phyloP scores from a whole-genome alignment of 2,113 vertebrate genomes.

The Trogon melanurus region DNA sequence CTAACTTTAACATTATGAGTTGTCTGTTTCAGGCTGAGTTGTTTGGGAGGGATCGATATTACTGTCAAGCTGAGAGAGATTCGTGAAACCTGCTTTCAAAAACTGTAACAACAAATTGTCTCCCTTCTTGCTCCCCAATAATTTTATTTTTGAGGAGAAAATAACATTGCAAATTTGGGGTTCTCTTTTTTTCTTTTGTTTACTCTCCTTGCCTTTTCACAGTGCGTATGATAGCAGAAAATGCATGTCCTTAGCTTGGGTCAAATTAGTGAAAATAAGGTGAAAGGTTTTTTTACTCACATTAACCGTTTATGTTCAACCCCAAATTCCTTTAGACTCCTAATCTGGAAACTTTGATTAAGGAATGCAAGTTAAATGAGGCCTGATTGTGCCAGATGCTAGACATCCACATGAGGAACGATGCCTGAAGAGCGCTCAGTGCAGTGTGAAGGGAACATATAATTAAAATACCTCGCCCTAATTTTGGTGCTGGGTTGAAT shows the following conservation, averaged over 20 bases:
- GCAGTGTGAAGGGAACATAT: background rate
- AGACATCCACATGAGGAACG: background rate
- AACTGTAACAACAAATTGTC: background rate
- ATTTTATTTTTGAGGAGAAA: fast-evolving
- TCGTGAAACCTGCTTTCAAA: background rate
- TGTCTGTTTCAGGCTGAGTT: slow-evolving; percentile 35
- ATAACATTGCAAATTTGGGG: background rate
- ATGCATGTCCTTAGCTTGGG: background rate
- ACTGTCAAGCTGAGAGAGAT: slow-evolving; percentile 1
- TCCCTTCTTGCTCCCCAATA: background rate
- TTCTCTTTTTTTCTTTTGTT: background rate
- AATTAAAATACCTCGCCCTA: background rate
- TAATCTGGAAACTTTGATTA: background rate
- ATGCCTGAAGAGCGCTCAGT: background rate
- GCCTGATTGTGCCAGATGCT: background rate
- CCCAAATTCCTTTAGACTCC: background rate
- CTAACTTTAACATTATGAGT: slow-evolving; percentile 23
- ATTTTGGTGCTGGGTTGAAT: background rate
- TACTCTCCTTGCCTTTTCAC: background rate
- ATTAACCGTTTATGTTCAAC: background rate
- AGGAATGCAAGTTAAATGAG: background rate
- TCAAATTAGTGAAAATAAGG: background rate
- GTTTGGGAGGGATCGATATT: background rate
- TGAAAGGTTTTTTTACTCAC: background rate
- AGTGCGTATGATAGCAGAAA: background rate